Conservation (phyloP, 2,113 vertebrate species). For the Galemys pyrenaicus region DNA sequence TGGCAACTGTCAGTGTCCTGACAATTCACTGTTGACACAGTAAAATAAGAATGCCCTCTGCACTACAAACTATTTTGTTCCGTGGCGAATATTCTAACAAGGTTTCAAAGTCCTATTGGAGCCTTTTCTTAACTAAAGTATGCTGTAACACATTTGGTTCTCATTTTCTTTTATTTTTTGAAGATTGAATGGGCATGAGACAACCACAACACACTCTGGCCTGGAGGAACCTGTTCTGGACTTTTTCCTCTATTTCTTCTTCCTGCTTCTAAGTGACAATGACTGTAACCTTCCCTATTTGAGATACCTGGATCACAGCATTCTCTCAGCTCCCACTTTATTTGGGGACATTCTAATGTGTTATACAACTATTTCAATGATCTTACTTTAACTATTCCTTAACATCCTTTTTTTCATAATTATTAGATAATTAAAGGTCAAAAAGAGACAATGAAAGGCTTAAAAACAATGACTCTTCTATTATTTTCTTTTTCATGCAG, state of each 20-base stretch:
- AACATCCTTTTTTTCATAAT: not conserved
- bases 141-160: not conserved
- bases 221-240: not conserved
- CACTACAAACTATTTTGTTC: not conserved
- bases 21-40: not conserved
- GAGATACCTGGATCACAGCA: not conserved
- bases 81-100: not conserved
- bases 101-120: not conserved
- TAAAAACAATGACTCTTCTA: not conserved
- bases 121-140: not conserved
- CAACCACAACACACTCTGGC: not conserved
- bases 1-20: not conserved
- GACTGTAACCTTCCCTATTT: not conserved
- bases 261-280: not conserved
- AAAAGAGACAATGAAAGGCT: not conserved
- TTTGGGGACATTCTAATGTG: not conserved
- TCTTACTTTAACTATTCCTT: not conserved
- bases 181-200: not conserved
- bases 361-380: not conserved
- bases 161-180: not conserved
- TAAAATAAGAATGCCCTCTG: not conserved
- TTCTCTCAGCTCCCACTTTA: not conserved
- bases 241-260: not conserved
- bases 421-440: not conserved
- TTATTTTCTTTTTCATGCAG: conserved; percentile 15